phyloP scores from a whole-genome alignment of 2,888 invertebrate species.

The Omphaloscelis lunosa region DNA sequence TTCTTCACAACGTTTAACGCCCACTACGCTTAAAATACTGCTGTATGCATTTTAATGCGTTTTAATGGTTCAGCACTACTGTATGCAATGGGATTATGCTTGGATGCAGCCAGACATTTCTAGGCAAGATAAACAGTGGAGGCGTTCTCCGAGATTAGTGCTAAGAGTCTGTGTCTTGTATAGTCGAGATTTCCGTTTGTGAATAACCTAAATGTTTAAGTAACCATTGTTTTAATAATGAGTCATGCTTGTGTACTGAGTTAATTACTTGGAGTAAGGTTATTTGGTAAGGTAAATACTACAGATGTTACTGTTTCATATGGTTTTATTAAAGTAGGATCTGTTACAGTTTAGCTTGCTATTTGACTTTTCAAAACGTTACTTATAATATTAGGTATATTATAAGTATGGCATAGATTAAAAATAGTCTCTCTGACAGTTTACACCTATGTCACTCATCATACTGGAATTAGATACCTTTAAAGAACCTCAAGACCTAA shows the following conservation, averaged over 20 bases:
- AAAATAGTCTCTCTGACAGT: not conserved
- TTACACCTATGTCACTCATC: not conserved
- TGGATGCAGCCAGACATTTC: slow-evolving; percentile 81
- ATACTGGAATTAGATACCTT: not conserved
- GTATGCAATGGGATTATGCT: slow-evolving; percentile 84
- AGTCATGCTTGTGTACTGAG: slow-evolving; percentile 44
- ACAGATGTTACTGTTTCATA: slow-evolving; percentile 16
- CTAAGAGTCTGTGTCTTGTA: slow-evolving; percentile 83
- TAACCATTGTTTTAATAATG: slow-evolving; percentile 62
- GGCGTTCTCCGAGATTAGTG: slow-evolving; percentile 86
- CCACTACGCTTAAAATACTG: slow-evolving; percentile 76
- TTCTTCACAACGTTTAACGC: slow-evolving; percentile 82
- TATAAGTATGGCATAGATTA: not conserved
- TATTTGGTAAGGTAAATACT: slow-evolving; percentile 11
- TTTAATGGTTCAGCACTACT: slow-evolving; percentile 81
- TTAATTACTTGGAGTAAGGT: slow-evolving; percentile 36
- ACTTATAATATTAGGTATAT: not conserved
- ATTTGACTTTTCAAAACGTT: not conserved
- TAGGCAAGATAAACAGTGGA: slow-evolving; percentile 87
- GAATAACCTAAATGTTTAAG: slow-evolving; percentile 78
- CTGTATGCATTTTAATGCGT: slow-evolving; percentile 73
- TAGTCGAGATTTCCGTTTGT: slow-evolving; percentile 81
- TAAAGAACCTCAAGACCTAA: not conserved
- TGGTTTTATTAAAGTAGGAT: not conserved
- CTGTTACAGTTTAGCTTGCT: not conserved